Base-by-base conservation (phyloP, 2,797 vertebrate species). In the Graptemys geographica region DNA sequence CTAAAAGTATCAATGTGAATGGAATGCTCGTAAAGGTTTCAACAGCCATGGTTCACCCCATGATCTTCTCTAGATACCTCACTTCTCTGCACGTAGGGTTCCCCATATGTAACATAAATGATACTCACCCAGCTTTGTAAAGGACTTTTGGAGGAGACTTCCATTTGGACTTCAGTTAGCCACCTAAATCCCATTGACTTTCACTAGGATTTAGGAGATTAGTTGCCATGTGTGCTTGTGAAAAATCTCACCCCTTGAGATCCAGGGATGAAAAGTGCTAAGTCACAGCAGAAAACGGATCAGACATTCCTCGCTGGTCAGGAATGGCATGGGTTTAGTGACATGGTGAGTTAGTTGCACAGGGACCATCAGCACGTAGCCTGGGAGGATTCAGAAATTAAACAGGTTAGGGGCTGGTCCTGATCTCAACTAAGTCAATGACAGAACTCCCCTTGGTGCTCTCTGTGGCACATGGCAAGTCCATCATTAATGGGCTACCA, bases 31-130 rank as follows among this genome's bases (percentile, higher is more conserved):
- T 13, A 11, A 76, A 76, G 72, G 37, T 78, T 78, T 76, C 2
- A 4, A 31, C 25, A 31, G 25, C 74, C 44, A 31, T 72, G 37
- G 31, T 11, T 2, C 1, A 15, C 25, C 49, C 1, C 6, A 23
- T 9, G 10, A 4, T 6, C 55, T 93, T 76, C 7, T 23, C 84
- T 6, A 4, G 53, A 79, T 80, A 86, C 4, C 65, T 33, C 8
- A 33, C 6, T 6, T 16, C 4, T 13, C 3, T 31, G 41, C n/a
- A 3, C 79, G 0, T 1, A 37, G 5, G 11, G 0, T 69, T 25
- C 12, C 44, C 5, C 18, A 31, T 5, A 9, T 31, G 47, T 79
- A 74, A 83, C 25, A 15, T 52, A 87, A 15, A 19, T 5, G 11
- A 37, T 13, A 41, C 37, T 90, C 21, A n/a, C 3, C 6, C 4